These are phyloP conservation scores for Mycetomoellerius zeteki DNA, from an alignment of 1,140 invertebrate genomes.

Conservation along the genomic window DNA sequence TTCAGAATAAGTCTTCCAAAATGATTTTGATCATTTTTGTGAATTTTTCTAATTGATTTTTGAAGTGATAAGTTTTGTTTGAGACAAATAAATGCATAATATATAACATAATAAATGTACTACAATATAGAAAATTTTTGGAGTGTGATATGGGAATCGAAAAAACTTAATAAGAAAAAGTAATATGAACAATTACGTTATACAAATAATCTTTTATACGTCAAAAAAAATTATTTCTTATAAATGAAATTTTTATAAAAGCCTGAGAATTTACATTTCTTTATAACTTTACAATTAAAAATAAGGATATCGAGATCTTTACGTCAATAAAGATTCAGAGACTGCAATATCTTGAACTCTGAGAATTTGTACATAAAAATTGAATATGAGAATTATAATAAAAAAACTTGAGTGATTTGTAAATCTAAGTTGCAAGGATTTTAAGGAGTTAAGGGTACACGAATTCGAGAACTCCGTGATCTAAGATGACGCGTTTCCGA, in stretches of 20 bases:
- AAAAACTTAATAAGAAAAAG: background rate
- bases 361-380: background rate
- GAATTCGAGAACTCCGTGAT: conserved; percentile 47
- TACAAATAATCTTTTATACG: background rate
- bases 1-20: no score
- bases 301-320: background rate
- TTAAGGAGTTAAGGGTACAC: background rate
- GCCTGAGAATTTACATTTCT: background rate
- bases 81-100: no score
- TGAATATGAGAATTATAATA: background rate
- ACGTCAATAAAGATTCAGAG: background rate
- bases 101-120: no score
- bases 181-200: background rate
- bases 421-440: background rate
- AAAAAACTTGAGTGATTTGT: background rate
- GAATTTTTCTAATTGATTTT: no score
- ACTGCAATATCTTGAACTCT: background rate
- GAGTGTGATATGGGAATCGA: no score
- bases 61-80: no score
- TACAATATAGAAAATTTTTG: no score
- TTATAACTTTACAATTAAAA: background rate
- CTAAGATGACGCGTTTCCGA: conserved; percentile 38
- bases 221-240: background rate
- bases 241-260: background rate
- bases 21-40: no score